phyloP scores from a whole-genome alignment of 92 coral and sea anemone species.

The Epizoanthus rinbou region DNA sequence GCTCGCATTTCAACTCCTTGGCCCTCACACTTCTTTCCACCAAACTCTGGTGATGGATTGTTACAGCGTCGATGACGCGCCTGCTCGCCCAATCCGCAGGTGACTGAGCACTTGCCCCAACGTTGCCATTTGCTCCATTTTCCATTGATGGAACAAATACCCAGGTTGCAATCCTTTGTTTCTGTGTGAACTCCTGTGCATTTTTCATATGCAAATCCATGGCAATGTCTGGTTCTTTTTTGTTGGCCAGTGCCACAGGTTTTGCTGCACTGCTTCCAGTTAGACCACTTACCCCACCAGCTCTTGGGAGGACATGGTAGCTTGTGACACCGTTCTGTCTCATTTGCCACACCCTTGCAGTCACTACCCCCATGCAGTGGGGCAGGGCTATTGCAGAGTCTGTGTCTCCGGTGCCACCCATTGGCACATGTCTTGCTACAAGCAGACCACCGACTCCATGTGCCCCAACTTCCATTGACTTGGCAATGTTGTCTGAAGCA shows the following conservation, averaged over 20 bases:
- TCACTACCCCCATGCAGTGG: conserved; percentile 49
- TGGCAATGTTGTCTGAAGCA: conserved; percentile 60
- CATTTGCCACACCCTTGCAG: conserved; percentile 61
- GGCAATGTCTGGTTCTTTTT: conserved; percentile 62
- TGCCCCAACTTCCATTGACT: conserved; percentile 73
- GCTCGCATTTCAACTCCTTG: conserved; percentile 45
- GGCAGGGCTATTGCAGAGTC: conserved; percentile 61
- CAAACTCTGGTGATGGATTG: conserved; percentile 61
- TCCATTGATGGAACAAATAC: conserved; percentile 65
- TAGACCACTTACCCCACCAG: conserved; percentile 77
- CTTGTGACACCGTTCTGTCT: conserved; percentile 54
- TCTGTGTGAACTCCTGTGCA: conserved; percentile 62
- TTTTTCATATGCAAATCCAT: not conserved
- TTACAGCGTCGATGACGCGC: conserved; percentile 62
- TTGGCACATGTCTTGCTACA: conserved; percentile 76
- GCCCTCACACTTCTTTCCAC: conserved; percentile 69
- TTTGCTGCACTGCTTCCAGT: conserved; percentile 67
- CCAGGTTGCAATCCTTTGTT: conserved; percentile 47
- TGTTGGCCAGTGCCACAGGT: conserved; percentile 62
- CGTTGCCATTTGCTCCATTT: conserved; percentile 83
- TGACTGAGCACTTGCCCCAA: conserved; percentile 74
- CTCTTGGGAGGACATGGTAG: conserved; percentile 69
- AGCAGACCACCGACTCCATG: conserved; percentile 82
- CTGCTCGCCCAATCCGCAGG: conserved; percentile 79
- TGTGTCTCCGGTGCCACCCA: conserved; percentile 60